Evolutionary conservation across 2,113 vertebrate genomes (phyloP).

Genomic region (Caloenas nicobarica): DNA sequence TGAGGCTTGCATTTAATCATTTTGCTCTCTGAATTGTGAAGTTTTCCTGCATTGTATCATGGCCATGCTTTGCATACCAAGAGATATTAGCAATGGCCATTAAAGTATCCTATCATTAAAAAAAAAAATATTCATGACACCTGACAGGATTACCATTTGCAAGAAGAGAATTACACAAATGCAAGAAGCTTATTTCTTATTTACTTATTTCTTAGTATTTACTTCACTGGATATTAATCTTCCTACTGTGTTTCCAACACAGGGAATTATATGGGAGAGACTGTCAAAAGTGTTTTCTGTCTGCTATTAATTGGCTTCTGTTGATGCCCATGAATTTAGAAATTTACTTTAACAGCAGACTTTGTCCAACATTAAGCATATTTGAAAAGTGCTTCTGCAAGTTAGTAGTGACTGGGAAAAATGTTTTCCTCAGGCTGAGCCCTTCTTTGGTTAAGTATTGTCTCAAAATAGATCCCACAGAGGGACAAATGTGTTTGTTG

Average conservation of each 20-base stretch:
- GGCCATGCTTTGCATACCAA: conserved; percentile 16
- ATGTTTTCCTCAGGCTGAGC: conserved; percentile 15
- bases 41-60: conserved; percentile 17
- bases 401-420: conserved; percentile 7
- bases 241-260: not conserved
- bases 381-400: conserved; percentile 16
- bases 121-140: not conserved
- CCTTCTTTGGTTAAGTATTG: conserved; percentile 27
- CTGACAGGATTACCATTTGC: not conserved
- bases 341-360: not conserved
- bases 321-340: not conserved
- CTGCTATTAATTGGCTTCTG: not conserved
- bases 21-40: not conserved
- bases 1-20: not conserved
- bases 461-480: conserved; percentile 59
- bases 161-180: not conserved
- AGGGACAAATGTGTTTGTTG: conserved; percentile 49
- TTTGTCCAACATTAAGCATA: not conserved
- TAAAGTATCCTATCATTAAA: not conserved
- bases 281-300: conserved; percentile 1
- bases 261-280: not conserved
- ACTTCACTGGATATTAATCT: not conserved
- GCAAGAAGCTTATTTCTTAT: not conserved
- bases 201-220: not conserved
- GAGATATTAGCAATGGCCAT: not conserved